Conservation (phyloP, 2,113 vertebrate species). For the Pluvianellus socialis region DNA sequence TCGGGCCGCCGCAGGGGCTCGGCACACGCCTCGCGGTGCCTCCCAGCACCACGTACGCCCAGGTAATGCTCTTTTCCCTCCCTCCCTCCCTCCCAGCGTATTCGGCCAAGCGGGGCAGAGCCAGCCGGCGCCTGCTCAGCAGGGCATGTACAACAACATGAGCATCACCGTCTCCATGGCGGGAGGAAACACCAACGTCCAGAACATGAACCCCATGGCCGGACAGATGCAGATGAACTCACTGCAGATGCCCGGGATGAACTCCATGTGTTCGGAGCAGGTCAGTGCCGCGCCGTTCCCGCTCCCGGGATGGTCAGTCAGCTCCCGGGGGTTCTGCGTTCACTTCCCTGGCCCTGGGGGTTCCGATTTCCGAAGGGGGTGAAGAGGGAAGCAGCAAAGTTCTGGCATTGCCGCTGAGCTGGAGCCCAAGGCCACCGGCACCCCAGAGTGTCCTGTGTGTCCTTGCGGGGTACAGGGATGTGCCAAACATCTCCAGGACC, state of each 20-base stretch:
- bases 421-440: background rate
- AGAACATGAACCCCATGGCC: conserved; percentile 86
- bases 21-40: background rate
- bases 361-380: background rate
- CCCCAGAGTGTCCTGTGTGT: rapidly evolving
- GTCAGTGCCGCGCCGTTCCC: conserved; percentile 60
- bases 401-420: background rate
- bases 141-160: conserved; percentile 98
- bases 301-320: rapidly evolving
- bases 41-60: rapidly evolving
- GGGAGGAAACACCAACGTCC: conserved; percentile 81
- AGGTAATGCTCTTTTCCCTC: background rate
- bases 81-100: conserved; percentile 71
- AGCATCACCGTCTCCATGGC: conserved; percentile 98
- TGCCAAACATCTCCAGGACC: background rate
- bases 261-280: conserved; percentile 89
- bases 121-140: conserved; percentile 79
- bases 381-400: background rate
- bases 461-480: no score
- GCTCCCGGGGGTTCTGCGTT: background rate
- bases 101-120: conserved; percentile 84
- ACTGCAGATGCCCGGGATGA: conserved; percentile 85
- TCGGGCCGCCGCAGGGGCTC: background rate
- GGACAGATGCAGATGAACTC: conserved; percentile 87
- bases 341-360: background rate